These are phyloP conservation scores for Terebella lapidaria DNA, from an alignment of 2,888 invertebrate genomes.

Conservation along the genomic window DNA sequence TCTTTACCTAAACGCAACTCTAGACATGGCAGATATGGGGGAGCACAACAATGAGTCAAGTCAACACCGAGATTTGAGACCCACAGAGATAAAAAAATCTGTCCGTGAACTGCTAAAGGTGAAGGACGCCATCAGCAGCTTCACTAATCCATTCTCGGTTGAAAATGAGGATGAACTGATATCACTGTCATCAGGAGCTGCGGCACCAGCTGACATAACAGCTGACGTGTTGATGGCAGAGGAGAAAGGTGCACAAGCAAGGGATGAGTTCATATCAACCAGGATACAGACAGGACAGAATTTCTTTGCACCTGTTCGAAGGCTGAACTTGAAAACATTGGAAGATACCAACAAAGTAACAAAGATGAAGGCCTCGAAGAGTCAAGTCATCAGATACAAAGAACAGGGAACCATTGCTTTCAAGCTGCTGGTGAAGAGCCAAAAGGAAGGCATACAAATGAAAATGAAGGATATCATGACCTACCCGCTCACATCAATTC, in stretches of 20 bases:
- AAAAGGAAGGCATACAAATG: neutral
- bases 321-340: neutral
- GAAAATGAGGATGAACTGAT: neutral
- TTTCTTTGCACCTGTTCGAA: neutral
- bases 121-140: neutral
- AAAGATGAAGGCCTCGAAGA: neutral
- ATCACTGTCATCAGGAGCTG: neutral
- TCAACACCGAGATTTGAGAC: constrained; percentile 8
- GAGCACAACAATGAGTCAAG: too few relatives aligned
- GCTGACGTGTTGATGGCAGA: neutral
- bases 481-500: neutral
- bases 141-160: neutral
- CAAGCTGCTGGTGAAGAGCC: neutral
- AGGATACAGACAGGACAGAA: neutral
- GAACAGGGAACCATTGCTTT: neutral
- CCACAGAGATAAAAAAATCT: constrained; percentile 14
- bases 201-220: neutral
- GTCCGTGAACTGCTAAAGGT: too few relatives aligned
- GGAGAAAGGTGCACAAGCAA: neutral
- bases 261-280: neutral
- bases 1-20: neutral
- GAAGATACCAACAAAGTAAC: neutral
- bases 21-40: constrained; percentile 6
- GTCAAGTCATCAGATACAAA: neutral
- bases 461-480: neutral